These are phyloP conservation scores for Drosophila birchii DNA, from an alignment of 2,888 invertebrate species.

Conservation along the genomic window DNA sequence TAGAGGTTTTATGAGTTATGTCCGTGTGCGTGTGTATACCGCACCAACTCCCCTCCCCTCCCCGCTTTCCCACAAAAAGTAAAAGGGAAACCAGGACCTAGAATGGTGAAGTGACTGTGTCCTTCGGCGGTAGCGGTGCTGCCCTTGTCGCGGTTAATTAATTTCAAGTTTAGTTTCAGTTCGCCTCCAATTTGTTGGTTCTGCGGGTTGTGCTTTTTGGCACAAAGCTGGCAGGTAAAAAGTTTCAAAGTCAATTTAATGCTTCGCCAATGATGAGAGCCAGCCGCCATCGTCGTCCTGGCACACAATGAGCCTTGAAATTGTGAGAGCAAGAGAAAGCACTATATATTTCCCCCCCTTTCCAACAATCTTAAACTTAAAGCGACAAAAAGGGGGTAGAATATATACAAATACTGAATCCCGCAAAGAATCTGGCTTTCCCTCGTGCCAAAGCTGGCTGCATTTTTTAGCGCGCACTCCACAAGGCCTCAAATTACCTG, in stretches of 20 bases:
- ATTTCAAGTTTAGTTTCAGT: conserved; percentile 73
- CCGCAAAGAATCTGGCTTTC: conserved; percentile 32
- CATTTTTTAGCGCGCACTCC: conserved; percentile 39
- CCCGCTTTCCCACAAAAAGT: neutral
- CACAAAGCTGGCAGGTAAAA: conserved; percentile 56
- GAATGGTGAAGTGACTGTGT: conserved; percentile 5
- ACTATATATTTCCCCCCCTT: neutral
- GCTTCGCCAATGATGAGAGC: conserved; percentile 62
- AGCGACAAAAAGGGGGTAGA: conserved; percentile 34
- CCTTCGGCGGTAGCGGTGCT: conserved; percentile 5
- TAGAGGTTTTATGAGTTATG: conserved; percentile 73
- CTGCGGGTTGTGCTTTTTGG: conserved; percentile 33
- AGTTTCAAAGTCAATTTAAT: conserved; percentile 77
- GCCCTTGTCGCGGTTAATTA: conserved; percentile 73
- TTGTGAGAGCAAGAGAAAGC: conserved; percentile 43
- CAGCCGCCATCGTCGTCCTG: conserved; percentile 9
- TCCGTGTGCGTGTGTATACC: conserved; percentile 33
- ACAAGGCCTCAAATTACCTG: conserved; percentile 45
- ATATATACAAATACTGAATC: conserved; percentile 1
- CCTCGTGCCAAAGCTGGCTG: conserved; percentile 23
- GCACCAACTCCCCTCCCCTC: neutral
- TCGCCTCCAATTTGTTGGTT: conserved; percentile 22
- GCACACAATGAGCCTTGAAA: conserved; percentile 75
- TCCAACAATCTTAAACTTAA: conserved; percentile 50
- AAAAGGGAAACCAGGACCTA: conserved; percentile 12